Conservation (phyloP, 2,113 vertebrate species). For the Otis tarda region DNA sequence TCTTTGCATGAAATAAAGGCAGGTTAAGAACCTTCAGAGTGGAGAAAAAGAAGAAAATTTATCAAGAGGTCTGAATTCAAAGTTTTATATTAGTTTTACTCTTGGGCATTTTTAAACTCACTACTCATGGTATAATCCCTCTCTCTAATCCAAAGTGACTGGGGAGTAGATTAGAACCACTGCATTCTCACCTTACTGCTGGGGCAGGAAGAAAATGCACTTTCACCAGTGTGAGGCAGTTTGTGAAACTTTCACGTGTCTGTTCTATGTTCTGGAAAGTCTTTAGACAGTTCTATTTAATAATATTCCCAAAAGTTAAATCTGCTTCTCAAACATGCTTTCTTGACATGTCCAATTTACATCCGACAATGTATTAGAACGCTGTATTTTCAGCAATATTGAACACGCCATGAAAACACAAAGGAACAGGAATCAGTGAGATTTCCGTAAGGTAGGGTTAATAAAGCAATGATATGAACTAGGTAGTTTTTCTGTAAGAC, state of each 20-base stretch:
- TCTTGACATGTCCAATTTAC: not conserved
- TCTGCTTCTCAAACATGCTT: not conserved
- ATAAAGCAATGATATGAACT: not conserved
- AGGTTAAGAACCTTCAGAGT: not conserved
- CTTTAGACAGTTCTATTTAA: conserved; percentile 18
- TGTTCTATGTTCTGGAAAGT: not conserved
- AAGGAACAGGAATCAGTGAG: not conserved
- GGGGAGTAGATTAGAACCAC: conserved; percentile 8
- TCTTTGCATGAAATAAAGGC: not conserved
- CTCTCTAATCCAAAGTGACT: conserved; percentile 46
- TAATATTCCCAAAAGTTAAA: conserved; percentile 20
- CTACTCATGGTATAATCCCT: not conserved
- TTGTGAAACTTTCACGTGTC: not conserved
- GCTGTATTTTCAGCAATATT: not conserved
- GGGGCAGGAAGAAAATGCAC: not conserved
- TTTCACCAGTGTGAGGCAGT: not conserved
- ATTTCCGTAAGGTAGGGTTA: not conserved
- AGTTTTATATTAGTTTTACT: not conserved
- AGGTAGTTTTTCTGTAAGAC: not conserved
- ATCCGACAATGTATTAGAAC: not conserved
- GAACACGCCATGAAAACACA: not conserved
- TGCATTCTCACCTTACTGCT: not conserved
- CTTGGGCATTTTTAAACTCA: not conserved
- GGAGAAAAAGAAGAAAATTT: not conserved
- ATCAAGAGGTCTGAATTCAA: not conserved